Evolutionary conservation across 2,797 vertebrate species (phyloP).

Genomic region (Myripristis jacobus): DNA sequence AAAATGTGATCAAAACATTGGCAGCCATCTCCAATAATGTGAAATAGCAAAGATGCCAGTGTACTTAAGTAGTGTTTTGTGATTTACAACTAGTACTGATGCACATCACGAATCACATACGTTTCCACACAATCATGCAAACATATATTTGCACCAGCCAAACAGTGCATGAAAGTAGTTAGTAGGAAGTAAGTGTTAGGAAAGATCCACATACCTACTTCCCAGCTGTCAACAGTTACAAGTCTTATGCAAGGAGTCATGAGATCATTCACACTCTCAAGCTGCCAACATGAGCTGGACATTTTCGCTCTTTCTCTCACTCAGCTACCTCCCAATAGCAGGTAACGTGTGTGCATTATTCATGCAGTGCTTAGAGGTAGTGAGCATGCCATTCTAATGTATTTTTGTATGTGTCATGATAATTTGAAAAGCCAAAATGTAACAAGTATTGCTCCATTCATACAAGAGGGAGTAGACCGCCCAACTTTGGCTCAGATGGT

Average conservation of each 20-base stretch:
- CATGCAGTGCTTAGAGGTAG: neutral
- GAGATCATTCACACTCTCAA: conserved; percentile 52
- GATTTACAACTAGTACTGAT: too few species aligned
- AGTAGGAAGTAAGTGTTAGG: conserved; percentile 52
- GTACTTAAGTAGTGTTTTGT: too few species aligned
- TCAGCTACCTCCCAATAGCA: conserved; percentile 39
- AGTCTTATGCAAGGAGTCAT: conserved; percentile 43
- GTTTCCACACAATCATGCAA: neutral
- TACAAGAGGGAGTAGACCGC: neutral
- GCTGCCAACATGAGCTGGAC: conserved; percentile 58
- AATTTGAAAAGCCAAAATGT: too few species aligned
- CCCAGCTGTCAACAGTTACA: conserved; percentile 43
- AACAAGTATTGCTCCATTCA: too few species aligned
- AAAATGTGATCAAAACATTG: too few species aligned
- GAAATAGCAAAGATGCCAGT: too few species aligned
- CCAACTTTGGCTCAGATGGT: neutral
- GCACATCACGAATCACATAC: too few species aligned
- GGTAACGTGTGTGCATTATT: conserved; percentile 48
- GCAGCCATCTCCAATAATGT: too few species aligned
- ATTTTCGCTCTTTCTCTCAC: conserved; percentile 57
- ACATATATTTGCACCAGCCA: neutral
- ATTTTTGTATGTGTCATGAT: too few species aligned
- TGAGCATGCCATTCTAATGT: too few species aligned
- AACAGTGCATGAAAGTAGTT: conserved; percentile 8
- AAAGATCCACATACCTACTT: conserved; percentile 60